Evolutionary conservation across 2,113 vertebrate genomes (phyloP).

Genomic region (Malurus cyaneus): DNA sequence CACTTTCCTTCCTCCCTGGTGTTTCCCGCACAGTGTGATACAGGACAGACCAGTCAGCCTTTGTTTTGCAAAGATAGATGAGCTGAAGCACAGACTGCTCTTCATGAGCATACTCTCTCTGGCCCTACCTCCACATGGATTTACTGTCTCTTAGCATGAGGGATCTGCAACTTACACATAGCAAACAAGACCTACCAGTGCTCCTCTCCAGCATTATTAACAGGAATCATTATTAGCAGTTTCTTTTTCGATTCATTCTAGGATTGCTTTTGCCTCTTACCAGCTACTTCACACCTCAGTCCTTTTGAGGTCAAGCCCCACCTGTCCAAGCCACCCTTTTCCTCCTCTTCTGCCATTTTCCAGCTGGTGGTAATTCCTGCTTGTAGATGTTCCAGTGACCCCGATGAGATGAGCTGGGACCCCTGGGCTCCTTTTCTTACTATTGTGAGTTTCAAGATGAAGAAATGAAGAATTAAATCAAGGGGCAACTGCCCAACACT

Average conservation of each 20-base stretch:
- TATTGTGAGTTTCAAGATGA: not conserved
- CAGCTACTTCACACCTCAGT: not conserved
- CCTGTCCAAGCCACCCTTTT: not conserved
- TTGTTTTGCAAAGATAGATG: not conserved
- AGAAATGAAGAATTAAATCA: not conserved
- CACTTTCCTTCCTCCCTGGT: not conserved
- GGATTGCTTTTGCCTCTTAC: not conserved
- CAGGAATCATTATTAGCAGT: not conserved
- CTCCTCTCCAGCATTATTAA: not conserved
- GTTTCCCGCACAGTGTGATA: not conserved
- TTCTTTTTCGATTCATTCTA: not conserved
- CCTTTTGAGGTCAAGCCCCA: not conserved
- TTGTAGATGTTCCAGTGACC: not conserved
- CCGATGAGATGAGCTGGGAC: not conserved
- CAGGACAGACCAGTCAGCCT: not conserved
- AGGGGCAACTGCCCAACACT: not conserved
- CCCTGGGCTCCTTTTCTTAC: not conserved
- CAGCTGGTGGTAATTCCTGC: not conserved
- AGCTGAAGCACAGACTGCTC: not conserved
- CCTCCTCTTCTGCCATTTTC: not conserved
- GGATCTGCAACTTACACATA: fast-evolving
- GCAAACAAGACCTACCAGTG: not conserved
- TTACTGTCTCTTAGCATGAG: not conserved
- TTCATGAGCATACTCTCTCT: not conserved
- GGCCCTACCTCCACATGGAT: not conserved